phyloP scores from a whole-genome alignment of 2,113 vertebrate genomes.

The Romanogobio albipinnatus region DNA sequence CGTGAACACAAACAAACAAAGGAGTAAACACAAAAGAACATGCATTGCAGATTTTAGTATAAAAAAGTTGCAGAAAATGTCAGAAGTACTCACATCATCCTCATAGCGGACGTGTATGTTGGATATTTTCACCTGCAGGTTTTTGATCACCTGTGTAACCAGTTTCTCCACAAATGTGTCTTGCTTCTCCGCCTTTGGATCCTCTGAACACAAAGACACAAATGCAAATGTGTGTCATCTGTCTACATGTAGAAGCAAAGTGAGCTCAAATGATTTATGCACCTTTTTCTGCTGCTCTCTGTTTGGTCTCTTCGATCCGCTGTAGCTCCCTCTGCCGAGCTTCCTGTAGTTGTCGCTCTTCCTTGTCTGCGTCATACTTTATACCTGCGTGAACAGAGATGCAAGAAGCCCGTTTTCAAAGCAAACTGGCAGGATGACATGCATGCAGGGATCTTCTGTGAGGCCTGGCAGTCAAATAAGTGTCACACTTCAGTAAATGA shows the following conservation, averaged over 20 bases:
- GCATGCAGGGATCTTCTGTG: background rate
- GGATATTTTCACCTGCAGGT: conserved; percentile 96
- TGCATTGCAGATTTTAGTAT: background rate
- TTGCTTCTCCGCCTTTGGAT: conserved; percentile 84
- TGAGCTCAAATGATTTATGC: background rate
- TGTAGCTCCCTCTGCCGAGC: conserved; percentile 90
- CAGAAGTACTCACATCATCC: conserved; percentile 89
- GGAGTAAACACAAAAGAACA: background rate
- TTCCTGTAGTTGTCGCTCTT: conserved; percentile 90
- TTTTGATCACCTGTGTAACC: conserved; percentile 97
- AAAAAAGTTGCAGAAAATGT: background rate
- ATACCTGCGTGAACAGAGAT: conserved; percentile 78
- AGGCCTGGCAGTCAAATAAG: background rate
- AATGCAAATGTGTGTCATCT: background rate
- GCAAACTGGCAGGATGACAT: background rate
- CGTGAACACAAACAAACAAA: background rate
- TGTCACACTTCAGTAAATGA: background rate
- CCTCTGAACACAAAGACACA: conserved; percentile 74
- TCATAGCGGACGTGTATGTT: conserved; percentile 97
- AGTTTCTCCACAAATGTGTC: conserved; percentile 96
- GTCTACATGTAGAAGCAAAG: background rate
- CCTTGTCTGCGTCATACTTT: conserved; percentile 94
- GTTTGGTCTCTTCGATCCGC: conserved; percentile 95
- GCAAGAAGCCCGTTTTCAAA: background rate
- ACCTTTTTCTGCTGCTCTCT: conserved; percentile 90